Percentiles rank a stretch among this genome's conserved stretches.
phyloP scores from a whole-genome alignment of 2,888 invertebrate genomes.

The Thymelicus sylvestris region DNA sequence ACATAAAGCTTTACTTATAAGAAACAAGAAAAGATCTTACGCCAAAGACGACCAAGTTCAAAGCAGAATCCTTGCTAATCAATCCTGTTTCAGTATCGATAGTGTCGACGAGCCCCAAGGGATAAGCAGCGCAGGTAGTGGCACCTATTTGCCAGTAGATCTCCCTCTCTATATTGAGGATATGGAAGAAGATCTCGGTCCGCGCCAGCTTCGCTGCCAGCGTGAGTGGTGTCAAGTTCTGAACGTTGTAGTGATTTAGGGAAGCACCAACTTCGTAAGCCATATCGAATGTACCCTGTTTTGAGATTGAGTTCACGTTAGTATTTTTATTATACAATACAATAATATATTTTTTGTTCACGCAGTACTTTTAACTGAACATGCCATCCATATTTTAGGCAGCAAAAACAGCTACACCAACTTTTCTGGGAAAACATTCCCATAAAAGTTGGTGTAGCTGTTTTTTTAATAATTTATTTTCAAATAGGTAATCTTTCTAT shows the following conservation, averaged over 20 bases:
- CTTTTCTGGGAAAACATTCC: too few relatives aligned
- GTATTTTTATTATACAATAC: too few relatives aligned
- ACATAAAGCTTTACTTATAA: background rate
- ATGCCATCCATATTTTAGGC: too few relatives aligned
- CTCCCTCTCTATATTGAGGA: conserved; percentile 97
- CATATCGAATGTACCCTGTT: conserved; percentile 95
- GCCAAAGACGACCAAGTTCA: conserved; percentile 98
- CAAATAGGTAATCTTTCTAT: too few relatives aligned
- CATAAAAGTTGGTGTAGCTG: too few relatives aligned
- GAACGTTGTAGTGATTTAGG: conserved; percentile 92
- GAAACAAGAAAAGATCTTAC: conserved; percentile 80
- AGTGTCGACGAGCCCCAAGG: conserved; percentile 96
- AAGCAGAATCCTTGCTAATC: conserved; percentile 97
- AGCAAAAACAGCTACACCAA: too few relatives aligned
- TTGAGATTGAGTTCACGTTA: background rate
- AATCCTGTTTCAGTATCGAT: conserved; percentile 95
- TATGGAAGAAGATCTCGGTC: conserved; percentile 98
- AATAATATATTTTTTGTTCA: too few relatives aligned
- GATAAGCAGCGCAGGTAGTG: conserved; percentile 98
- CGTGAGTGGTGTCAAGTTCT: conserved; percentile 95
- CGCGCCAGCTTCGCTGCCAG: conserved; percentile 96
- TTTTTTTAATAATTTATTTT: too few relatives aligned
- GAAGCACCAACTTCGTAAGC: conserved; percentile 97
- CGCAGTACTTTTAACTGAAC: too few relatives aligned
- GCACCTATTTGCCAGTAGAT: conserved; percentile 99